Conservation (phyloP, 2,888 invertebrate species). For the Pyrgus malvae region DNA sequence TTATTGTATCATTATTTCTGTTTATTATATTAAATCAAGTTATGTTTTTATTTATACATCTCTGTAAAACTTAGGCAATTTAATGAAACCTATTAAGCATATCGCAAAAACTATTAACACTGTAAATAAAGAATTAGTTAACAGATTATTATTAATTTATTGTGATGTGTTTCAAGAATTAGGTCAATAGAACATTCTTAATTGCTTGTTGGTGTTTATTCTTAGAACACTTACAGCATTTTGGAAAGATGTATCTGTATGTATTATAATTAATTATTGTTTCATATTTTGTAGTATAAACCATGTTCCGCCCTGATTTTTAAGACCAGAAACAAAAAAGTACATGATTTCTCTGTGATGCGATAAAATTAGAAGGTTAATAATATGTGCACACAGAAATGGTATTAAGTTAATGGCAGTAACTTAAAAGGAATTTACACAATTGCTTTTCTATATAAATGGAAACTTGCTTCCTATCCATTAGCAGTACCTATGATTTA, state of each 20-base stretch:
- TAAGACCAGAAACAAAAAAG: conserved; percentile 62
- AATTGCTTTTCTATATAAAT: conserved; percentile 39
- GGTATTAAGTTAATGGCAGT: conserved; percentile 51
- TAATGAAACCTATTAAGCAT: conserved; percentile 64
- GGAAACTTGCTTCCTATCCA: conserved; percentile 64
- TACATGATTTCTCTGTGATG: conserved; percentile 79
- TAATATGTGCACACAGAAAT: conserved; percentile 56
- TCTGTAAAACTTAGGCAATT: conserved; percentile 61
- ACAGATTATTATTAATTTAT: conserved; percentile 63
- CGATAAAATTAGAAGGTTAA: conserved; percentile 65
- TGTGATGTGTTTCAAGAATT: conserved; percentile 41
- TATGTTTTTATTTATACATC: conserved; percentile 71
- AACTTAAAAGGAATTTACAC: conserved; percentile 51
- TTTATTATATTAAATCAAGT: conserved; percentile 60
- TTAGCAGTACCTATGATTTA: conserved; percentile 71
- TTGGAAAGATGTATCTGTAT: conserved; percentile 48
- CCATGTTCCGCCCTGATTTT: conserved; percentile 58
- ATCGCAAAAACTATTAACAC: conserved; percentile 58
- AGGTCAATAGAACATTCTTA: conserved; percentile 1
- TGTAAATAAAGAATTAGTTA: conserved; percentile 65
- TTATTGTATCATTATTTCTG: conserved; percentile 65
- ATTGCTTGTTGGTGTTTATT: conserved; percentile 8
- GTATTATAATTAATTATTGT: too few species aligned
- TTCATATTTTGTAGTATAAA: conserved; percentile 47
- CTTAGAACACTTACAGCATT: conserved; percentile 42